phyloP scores from a whole-genome alignment of 2,113 vertebrate species.

The Rhynchomys soricoides region DNA sequence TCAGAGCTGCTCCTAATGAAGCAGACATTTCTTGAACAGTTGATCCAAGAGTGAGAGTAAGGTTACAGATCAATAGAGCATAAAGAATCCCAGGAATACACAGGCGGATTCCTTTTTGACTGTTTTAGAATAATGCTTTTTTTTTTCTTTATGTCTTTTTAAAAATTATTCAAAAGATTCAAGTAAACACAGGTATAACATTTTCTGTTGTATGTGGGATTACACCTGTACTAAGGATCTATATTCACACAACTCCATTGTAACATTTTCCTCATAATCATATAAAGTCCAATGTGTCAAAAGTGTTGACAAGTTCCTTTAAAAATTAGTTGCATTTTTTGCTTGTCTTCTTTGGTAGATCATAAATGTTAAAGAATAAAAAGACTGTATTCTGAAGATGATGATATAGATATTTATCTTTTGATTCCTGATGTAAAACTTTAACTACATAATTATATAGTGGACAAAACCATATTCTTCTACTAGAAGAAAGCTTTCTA shows the following conservation, averaged over 20 bases:
- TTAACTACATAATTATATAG: neutral
- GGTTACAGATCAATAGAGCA: neutral
- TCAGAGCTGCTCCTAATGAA: neutral
- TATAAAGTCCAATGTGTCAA: neutral
- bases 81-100: neutral
- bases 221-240: neutral
- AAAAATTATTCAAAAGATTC: neutral
- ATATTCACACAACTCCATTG: neutral
- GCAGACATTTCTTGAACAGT: neutral
- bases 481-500: neutral
- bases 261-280: neutral
- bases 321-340: slow-evolving; percentile 11
- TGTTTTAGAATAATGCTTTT: accelerated
- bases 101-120: neutral
- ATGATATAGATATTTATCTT: neutral
- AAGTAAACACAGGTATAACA: neutral
- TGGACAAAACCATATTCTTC: neutral
- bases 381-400: neutral
- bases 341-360: neutral
- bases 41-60: neutral
- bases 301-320: neutral
- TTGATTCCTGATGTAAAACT: neutral
- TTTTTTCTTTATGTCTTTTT: neutral
- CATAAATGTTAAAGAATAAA: slow-evolving; percentile 14
- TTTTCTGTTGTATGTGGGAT: neutral